Conservation (phyloP, 2,888 invertebrate species). For the Zaprionus lineosus region DNA sequence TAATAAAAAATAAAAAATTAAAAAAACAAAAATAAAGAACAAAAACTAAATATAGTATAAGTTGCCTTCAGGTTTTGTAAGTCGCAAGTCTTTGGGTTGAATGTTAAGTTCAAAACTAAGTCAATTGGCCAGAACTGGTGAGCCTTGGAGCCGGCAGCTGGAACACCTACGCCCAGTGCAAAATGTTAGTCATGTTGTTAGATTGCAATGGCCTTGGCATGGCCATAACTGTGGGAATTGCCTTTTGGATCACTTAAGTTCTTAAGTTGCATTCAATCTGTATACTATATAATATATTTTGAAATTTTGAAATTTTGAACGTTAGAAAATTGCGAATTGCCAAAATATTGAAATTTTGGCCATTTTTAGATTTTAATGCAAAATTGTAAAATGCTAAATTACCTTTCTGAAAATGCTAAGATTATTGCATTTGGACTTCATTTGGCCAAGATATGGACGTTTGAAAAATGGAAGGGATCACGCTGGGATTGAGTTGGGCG, state of each 20-base stretch:
- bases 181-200: constrained; percentile 33
- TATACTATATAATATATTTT: too few relatives aligned
- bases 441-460: too few relatives aligned
- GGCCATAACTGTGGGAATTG: constrained; percentile 13
- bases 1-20: not conserved
- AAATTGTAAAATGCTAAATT: too few relatives aligned
- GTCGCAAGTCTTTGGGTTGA: constrained; percentile 29
- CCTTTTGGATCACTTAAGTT: not conserved
- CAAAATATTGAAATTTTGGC: too few relatives aligned
- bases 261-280: too few relatives aligned
- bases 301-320: too few relatives aligned
- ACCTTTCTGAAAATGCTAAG: too few relatives aligned
- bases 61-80: not conserved
- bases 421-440: too few relatives aligned
- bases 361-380: too few relatives aligned
- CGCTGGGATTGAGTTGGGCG: too few relatives aligned
- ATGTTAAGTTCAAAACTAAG: constrained; percentile 62
- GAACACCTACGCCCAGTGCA: constrained; percentile 45
- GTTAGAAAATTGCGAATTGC: too few relatives aligned
- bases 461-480: too few relatives aligned
- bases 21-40: not conserved
- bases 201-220: constrained; percentile 27
- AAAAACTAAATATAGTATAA: not conserved
- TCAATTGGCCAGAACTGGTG: constrained; percentile 48
- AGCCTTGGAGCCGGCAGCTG: constrained; percentile 48